Evolutionary conservation across 2,888 invertebrate genomes (phyloP).

Genomic region (Cryptocephalus moraei): DNA sequence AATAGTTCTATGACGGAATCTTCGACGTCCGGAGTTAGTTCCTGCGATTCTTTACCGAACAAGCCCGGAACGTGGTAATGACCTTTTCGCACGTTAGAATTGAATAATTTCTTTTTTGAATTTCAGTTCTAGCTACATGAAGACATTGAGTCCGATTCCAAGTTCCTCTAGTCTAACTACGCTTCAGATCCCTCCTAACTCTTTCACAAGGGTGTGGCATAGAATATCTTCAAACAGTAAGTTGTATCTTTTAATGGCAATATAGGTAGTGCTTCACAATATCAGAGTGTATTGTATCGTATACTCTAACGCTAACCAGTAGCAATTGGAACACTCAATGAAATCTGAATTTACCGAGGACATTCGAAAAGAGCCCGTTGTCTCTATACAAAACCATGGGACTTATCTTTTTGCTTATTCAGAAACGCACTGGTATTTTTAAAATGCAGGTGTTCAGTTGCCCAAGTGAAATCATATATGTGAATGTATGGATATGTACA

Average conservation of each 20-base stretch:
- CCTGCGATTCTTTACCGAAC: conserved; percentile 53
- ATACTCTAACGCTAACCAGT: too few relatives aligned
- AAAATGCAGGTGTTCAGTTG: too few relatives aligned
- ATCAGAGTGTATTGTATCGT: too few relatives aligned
- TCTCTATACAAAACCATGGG: too few relatives aligned
- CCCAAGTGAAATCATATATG: too few relatives aligned
- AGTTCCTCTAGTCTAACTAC: conserved; percentile 62
- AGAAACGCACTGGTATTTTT: too few relatives aligned
- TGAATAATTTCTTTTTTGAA: conserved; percentile 4
- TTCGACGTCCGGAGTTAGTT: conserved; percentile 73
- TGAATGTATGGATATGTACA: too few relatives aligned
- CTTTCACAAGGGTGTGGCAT: conserved; percentile 30
- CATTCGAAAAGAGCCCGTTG: too few relatives aligned
- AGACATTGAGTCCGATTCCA: conserved; percentile 79
- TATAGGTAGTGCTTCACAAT: too few relatives aligned
- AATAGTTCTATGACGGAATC: conserved; percentile 60
- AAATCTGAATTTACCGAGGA: too few relatives aligned
- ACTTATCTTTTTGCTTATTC: too few relatives aligned
- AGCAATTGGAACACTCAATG: too few relatives aligned
- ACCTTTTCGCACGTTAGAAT: not conserved
- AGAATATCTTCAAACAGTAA: conserved; percentile 48
- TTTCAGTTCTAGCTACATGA: conserved; percentile 54
- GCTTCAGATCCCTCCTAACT: conserved; percentile 38
- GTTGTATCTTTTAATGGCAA: conserved; percentile 9
- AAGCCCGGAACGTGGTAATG: conserved; percentile 19